Conservation (phyloP, 2,888 invertebrate species). For the Zeuzera pyrina region DNA sequence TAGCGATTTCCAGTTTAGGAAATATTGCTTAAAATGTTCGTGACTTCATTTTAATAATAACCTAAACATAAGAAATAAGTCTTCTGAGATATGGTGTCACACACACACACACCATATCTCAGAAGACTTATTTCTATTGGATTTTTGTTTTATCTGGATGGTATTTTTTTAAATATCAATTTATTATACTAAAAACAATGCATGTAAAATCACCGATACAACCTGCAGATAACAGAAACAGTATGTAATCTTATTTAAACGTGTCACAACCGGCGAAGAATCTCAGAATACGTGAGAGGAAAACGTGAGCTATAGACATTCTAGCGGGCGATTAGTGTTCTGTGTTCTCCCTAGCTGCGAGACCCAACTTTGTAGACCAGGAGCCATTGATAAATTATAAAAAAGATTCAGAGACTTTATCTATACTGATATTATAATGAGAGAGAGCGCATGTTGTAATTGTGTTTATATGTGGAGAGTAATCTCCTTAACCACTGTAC, state of each 20-base stretch:
- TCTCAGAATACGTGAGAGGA: conserved; percentile 29
- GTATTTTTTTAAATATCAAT: too few relatives aligned
- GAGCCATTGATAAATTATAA: conserved; percentile 3
- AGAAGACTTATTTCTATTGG: too few relatives aligned
- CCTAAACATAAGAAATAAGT: too few relatives aligned
- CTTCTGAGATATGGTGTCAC: too few relatives aligned
- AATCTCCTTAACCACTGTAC: background rate
- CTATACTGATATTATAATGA: background rate
- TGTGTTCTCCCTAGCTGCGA: conserved; percentile 12
- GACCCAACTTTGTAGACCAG: conserved; percentile 10
- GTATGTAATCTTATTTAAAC: conserved; percentile 22
- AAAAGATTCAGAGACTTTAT: background rate
- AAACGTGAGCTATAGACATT: conserved; percentile 28
- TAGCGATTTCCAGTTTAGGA: too few relatives aligned
- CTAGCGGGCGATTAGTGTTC: conserved; percentile 23
- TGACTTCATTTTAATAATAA: too few relatives aligned
- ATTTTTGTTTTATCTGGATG: too few relatives aligned
- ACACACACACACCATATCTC: too few relatives aligned
- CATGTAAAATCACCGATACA: too few relatives aligned
- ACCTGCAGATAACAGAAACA: conserved; percentile 10
- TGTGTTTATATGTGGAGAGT: background rate
- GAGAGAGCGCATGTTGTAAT: background rate
- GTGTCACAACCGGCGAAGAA: conserved; percentile 28
- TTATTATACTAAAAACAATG: too few relatives aligned
- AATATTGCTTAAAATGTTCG: too few relatives aligned